Conservation (phyloP, 2,888 invertebrate genomes). For the Uropetala carovei region DNA sequence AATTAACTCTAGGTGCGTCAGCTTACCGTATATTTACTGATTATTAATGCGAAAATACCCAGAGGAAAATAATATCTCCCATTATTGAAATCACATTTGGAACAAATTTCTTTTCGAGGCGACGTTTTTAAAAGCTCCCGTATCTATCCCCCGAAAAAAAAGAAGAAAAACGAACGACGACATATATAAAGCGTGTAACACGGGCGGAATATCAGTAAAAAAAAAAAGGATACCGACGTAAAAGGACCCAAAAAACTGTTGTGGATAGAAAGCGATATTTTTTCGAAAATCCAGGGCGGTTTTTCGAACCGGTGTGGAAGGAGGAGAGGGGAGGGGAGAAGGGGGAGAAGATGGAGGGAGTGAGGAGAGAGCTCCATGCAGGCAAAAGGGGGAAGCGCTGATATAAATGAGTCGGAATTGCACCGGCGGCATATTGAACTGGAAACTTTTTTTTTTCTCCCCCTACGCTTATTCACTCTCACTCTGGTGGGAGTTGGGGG, state of each 20-base stretch:
- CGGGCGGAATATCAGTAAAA: not conserved
- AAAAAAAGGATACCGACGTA: slow-evolving; percentile 12
- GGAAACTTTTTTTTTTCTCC: not conserved
- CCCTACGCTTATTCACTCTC: not conserved
- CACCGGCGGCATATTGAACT: slow-evolving; percentile 13
- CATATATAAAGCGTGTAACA: not conserved
- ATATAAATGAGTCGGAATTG: not conserved
- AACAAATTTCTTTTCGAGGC: not conserved
- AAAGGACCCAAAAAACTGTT: not conserved
- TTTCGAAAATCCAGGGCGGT: not conserved
- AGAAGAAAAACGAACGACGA: not conserved
- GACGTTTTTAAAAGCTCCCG: not conserved
- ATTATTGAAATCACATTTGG: not conserved
- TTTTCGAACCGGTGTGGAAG: not conserved
- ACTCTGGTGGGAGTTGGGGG: not conserved
- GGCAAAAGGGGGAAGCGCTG: not conserved
- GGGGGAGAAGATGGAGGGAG: not conserved
- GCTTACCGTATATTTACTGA: not conserved
- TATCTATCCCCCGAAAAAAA: not conserved
- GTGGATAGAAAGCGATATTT: not conserved
- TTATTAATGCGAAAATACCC: not conserved
- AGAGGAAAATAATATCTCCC: not conserved
- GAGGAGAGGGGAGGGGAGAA: not conserved
- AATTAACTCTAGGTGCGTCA: too few relatives aligned
- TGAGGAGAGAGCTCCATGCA: not conserved